phyloP scores from a whole-genome alignment of 2,797 vertebrate species.

The Hydrophis major region DNA sequence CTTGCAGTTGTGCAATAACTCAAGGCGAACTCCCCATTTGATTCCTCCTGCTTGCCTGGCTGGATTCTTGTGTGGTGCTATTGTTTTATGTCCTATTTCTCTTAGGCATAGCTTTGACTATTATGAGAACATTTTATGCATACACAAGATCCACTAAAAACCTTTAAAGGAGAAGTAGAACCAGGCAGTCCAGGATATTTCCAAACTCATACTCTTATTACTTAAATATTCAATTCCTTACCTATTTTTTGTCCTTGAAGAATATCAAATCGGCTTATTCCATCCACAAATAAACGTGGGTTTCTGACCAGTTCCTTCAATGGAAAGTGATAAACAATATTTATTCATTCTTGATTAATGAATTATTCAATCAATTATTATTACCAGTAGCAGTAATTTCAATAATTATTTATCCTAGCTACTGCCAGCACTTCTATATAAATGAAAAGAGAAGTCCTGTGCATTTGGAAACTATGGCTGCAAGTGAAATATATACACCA shows the following conservation, averaged over 20 bases:
- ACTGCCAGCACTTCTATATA: background rate
- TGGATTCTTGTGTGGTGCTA: background rate
- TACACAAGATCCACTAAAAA: background rate
- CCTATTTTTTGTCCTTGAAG: constrained; percentile 70
- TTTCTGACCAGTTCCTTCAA: constrained; percentile 60
- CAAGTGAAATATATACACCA: background rate
- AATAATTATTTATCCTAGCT: background rate
- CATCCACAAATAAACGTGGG: constrained; percentile 65
- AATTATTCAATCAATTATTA: background rate
- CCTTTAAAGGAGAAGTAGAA: background rate
- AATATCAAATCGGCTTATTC: constrained; percentile 73
- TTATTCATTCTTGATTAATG: background rate
- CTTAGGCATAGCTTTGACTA: background rate
- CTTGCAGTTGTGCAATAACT: background rate
- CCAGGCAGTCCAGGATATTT: background rate
- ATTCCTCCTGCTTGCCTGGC: background rate
- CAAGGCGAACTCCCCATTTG: background rate
- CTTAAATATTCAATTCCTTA: constrained; percentile 42
- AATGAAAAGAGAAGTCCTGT: background rate
- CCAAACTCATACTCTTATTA: background rate
- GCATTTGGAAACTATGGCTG: background rate
- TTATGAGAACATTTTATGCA: background rate
- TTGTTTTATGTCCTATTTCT: background rate
- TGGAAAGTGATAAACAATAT: constrained; percentile 41
- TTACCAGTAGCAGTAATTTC: background rate